phyloP scores from a whole-genome alignment of 1,140 invertebrate genomes.

The Panulirus ornatus region DNA sequence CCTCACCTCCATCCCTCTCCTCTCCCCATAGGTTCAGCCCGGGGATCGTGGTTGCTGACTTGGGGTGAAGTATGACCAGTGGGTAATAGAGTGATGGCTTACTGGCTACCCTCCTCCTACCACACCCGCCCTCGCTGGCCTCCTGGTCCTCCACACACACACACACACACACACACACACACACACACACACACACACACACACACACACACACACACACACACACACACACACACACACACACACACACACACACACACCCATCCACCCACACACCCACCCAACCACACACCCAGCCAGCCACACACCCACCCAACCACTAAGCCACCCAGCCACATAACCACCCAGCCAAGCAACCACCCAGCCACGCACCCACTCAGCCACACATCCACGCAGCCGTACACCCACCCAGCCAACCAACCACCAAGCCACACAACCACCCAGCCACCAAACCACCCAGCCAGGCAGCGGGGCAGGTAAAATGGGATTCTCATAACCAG shows the following conservation, averaged over 20 bases:
- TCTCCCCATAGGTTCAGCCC: neutral
- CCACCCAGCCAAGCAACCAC: too few species aligned
- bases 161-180: slow-evolving; percentile 15
- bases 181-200: slow-evolving; percentile 29
- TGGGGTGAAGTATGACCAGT: neutral
- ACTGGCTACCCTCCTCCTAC: neutral
- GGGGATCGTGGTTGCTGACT: neutral
- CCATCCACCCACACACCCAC: too few species aligned
- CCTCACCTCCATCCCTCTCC: neutral
- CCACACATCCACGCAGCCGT: too few species aligned
- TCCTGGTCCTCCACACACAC: slow-evolving; percentile 8
- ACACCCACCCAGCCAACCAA: too few species aligned
- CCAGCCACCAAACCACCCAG: too few species aligned
- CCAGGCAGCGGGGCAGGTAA: too few species aligned
- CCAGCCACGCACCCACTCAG: too few species aligned
- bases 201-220: slow-evolving; percentile 32
- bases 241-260: slow-evolving; percentile 34
- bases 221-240: slow-evolving; percentile 36
- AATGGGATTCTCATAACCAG: too few species aligned
- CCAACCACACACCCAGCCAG: too few species aligned
- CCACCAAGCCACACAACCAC: too few species aligned
- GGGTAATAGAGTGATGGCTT: neutral
- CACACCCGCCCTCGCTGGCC: neutral
- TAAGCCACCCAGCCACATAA: too few species aligned
- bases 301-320: too few species aligned